phyloP scores from a whole-genome alignment of 64 coral and sea anemone genomes.

The Montipora capricornis region DNA sequence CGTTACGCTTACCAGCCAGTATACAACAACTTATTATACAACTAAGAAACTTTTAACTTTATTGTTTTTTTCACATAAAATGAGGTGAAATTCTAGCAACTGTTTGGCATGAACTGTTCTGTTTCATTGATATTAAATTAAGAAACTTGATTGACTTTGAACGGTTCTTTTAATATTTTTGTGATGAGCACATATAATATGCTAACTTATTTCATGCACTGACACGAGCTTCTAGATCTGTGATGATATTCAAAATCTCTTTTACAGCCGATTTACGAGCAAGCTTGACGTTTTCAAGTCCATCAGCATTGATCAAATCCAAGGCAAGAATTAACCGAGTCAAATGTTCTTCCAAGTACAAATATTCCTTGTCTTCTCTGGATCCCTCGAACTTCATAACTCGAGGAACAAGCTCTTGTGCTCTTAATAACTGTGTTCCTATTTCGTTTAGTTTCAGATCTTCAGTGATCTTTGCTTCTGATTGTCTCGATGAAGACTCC shows the following conservation, averaged over 20 bases:
- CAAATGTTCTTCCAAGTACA: conserved; percentile 76
- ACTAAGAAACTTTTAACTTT: too few species aligned
- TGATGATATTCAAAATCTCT: conserved; percentile 57
- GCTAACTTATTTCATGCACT: not conserved
- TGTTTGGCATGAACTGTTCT: too few species aligned
- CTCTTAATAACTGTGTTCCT: conserved; percentile 41
- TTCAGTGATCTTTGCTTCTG: not conserved
- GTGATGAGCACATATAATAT: too few species aligned
- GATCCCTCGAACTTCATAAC: conserved; percentile 57
- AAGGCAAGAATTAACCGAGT: conserved; percentile 58
- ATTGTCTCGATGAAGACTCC: not conserved
- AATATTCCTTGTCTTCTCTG: conserved; percentile 51
- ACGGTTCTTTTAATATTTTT: too few species aligned
- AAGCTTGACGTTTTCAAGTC: conserved; percentile 36
- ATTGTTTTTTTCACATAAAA: too few species aligned
- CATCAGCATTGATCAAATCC: conserved; percentile 62
- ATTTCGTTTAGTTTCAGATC: conserved; percentile 40
- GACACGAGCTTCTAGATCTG: conserved; percentile 52
- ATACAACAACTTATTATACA: too few species aligned
- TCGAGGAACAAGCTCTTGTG: conserved; percentile 39
- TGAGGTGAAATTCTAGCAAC: too few species aligned
- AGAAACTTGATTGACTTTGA: too few species aligned
- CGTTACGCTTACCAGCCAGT: too few species aligned
- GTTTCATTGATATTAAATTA: too few species aligned
- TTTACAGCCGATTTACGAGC: conserved; percentile 63